These are phyloP conservation scores for Myotis planiceps DNA, from an alignment of 2,797 vertebrate genomes.

Conservation along the genomic window DNA sequence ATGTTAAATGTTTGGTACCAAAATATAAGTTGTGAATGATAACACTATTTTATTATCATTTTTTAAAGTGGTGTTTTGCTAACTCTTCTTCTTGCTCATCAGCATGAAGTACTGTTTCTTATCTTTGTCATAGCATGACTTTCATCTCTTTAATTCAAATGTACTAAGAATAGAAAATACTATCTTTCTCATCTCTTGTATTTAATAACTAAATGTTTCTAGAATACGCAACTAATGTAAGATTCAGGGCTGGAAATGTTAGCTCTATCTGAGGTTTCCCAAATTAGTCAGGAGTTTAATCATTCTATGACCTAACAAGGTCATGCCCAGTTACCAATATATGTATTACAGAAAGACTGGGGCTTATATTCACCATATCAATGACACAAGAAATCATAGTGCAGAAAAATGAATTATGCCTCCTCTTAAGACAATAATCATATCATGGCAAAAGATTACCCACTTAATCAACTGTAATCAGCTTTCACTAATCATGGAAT, in stretches of 20 bases:
- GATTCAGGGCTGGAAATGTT: neutral
- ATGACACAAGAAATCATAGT: constrained; percentile 61
- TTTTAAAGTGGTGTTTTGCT: constrained; percentile 20
- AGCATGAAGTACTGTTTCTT: constrained; percentile 19
- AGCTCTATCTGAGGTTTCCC: neutral
- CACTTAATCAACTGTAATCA: constrained; percentile 84
- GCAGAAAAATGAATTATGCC: constrained; percentile 70
- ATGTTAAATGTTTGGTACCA: neutral
- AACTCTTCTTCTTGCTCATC: constrained; percentile 1
- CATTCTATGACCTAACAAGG: neutral
- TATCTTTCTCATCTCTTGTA: constrained; percentile 30
- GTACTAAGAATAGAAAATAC: constrained; percentile 35
- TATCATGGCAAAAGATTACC: constrained; percentile 78
- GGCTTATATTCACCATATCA: neutral
- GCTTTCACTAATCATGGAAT: constrained; percentile 83
- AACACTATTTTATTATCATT: neutral
- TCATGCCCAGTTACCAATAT: neutral
- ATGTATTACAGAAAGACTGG: neutral
- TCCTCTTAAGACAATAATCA: constrained; percentile 79
- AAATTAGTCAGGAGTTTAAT: neutral
- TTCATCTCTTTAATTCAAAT: constrained; percentile 43
- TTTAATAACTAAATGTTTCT: constrained; percentile 40
- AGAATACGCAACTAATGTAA: constrained; percentile 14
- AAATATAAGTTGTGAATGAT: neutral
- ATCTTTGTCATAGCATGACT: constrained; percentile 1